phyloP scores from a whole-genome alignment of 2,888 invertebrate species.

The Oligia strigilis region DNA sequence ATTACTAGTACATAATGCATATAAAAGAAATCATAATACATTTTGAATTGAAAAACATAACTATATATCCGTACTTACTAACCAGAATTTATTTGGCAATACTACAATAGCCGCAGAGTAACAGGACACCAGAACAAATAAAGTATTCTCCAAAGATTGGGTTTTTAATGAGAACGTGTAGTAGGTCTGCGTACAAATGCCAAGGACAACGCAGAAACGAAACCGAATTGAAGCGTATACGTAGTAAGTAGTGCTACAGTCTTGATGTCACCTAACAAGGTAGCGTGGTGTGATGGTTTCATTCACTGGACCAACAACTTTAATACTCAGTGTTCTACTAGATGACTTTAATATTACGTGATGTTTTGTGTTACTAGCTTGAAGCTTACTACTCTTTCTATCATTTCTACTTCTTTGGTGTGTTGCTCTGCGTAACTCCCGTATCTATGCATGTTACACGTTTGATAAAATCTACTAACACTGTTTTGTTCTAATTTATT shows the following conservation, averaged over 20 bases:
- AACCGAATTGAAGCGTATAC: constrained; percentile 72
- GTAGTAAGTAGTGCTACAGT: constrained; percentile 83
- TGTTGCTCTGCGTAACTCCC: constrained; percentile 84
- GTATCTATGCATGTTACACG: constrained; percentile 73
- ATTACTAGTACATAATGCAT: constrained; percentile 23
- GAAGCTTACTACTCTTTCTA: constrained; percentile 76
- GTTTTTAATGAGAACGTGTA: constrained; percentile 80
- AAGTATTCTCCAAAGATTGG: constrained; percentile 87
- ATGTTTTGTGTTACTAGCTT: constrained; percentile 78
- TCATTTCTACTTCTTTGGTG: constrained; percentile 80
- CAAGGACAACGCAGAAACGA: constrained; percentile 76
- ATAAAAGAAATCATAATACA: constrained; percentile 10
- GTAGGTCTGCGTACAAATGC: constrained; percentile 79
- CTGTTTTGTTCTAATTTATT: constrained; percentile 63
- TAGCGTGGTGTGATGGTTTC: constrained; percentile 88
- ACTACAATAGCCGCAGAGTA: constrained; percentile 84
- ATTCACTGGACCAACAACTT: constrained; percentile 72
- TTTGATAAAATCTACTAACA: constrained; percentile 74
- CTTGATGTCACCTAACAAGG: constrained; percentile 85
- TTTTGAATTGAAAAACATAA: constrained; percentile 81
- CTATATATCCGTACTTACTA: constrained; percentile 80
- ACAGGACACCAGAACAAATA: constrained; percentile 81
- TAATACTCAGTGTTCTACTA: constrained; percentile 65
- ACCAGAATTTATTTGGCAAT: constrained; percentile 85
- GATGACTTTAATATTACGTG: constrained; percentile 59